These are phyloP conservation scores for Phylloscopus trochilus DNA, from an alignment of 2,113 vertebrate genomes.

Conservation along the genomic window DNA sequence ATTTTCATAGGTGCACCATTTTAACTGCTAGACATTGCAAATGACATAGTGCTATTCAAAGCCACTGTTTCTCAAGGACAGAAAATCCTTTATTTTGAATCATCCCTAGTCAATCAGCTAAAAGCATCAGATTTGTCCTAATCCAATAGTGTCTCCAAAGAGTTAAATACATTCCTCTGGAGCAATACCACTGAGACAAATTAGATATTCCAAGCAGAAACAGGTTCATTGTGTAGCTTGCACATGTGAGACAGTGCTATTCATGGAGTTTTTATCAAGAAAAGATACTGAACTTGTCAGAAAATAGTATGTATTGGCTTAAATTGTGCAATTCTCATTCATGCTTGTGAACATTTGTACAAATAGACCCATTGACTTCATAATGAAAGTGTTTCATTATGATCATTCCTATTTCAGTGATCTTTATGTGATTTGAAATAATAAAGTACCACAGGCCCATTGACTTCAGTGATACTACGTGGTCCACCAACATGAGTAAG, in stretches of 20 bases:
- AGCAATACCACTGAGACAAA: conserved; percentile 16
- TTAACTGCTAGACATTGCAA: not conserved
- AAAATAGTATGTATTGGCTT: conserved; percentile 16
- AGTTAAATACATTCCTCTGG: conserved; percentile 21
- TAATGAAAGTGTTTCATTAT: conserved; percentile 34
- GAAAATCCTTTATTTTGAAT: conserved; percentile 9
- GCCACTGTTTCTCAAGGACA: not conserved
- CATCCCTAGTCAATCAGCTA: not conserved
- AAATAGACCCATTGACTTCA: conserved; percentile 45
- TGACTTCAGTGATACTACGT: conserved; percentile 32
- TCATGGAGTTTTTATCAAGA: conserved; percentile 28
- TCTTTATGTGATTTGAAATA: conserved; percentile 48
- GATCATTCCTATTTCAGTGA: conserved; percentile 39
- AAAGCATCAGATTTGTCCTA: not conserved
- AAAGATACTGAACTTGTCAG: conserved; percentile 23
- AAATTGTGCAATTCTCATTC: conserved; percentile 29
- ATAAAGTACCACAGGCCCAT: conserved; percentile 28
- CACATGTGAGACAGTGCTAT: conserved; percentile 23
- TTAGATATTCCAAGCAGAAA: conserved; percentile 42
- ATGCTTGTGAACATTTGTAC: conserved; percentile 40
- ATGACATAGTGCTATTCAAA: not conserved
- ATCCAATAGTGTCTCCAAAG: not conserved
- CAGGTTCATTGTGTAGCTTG: conserved; percentile 36
- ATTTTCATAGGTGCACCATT: not conserved
- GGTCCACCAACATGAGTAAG: conserved; percentile 32